These are phyloP conservation scores for Henicopernis longicauda DNA, from an alignment of 2,113 vertebrate genomes.

Conservation along the genomic window DNA sequence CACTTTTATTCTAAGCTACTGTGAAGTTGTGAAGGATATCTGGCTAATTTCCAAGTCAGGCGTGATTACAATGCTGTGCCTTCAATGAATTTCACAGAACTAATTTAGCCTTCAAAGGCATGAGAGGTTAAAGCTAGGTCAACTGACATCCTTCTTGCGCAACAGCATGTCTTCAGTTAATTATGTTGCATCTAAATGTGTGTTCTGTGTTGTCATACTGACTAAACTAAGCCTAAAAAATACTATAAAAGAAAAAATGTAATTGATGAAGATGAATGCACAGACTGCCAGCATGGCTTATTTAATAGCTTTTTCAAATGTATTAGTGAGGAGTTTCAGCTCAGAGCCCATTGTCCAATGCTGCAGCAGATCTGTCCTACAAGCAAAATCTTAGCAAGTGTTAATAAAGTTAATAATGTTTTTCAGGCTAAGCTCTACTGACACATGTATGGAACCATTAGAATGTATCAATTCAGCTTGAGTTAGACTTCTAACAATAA, in stretches of 20 bases:
- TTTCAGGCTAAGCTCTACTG: neutral
- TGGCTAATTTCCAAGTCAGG: constrained; percentile 43
- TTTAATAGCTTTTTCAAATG: constrained; percentile 48
- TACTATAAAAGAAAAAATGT: neutral
- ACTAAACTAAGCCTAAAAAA: constrained; percentile 15
- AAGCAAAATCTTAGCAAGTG: neutral
- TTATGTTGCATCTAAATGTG: constrained; percentile 27
- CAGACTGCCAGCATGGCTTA: constrained; percentile 22
- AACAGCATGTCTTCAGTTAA: constrained; percentile 32
- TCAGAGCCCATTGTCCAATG: neutral
- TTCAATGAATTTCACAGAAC: constrained; percentile 31
- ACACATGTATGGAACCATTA: neutral
- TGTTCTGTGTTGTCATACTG: constrained; percentile 42
- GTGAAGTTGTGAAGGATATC: neutral
- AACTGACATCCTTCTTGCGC: neutral
- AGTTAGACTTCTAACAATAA: neutral
- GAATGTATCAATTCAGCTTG: neutral
- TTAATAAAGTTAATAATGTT: neutral
- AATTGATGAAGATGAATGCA: constrained; percentile 20
- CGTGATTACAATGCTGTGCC: neutral
- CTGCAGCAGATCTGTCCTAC: neutral
- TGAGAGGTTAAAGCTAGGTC: constrained; percentile 42
- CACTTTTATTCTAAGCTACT: neutral
- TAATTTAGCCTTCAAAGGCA: constrained; percentile 50
- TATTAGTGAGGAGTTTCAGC: neutral